These are phyloP conservation scores for Atherinosoma microstoma DNA, from an alignment of 2,797 vertebrate species.

Conservation along the genomic window DNA sequence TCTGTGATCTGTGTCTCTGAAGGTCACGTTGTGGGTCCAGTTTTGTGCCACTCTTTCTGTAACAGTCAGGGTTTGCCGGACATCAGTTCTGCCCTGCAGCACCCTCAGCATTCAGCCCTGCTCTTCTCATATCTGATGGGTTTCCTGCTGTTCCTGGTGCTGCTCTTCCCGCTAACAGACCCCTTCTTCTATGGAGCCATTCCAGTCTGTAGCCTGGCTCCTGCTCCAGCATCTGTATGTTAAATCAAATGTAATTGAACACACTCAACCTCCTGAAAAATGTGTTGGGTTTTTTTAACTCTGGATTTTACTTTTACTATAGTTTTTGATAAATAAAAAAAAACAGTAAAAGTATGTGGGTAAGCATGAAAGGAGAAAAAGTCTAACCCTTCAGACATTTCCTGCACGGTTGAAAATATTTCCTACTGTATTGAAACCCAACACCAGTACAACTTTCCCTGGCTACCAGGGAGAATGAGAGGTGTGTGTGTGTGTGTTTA, in stretches of 20 bases:
- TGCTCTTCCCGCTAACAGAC: slow-evolving; percentile 86
- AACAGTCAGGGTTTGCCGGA: slow-evolving; percentile 88
- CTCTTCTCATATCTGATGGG: slow-evolving; percentile 81
- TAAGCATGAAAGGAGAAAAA: slow-evolving; percentile 36
- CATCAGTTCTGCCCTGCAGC: slow-evolving; percentile 79
- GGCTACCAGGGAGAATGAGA: slow-evolving; percentile 37
- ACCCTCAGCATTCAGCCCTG: slow-evolving; percentile 76
- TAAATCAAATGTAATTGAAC: slow-evolving; percentile 40
- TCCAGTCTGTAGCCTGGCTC: slow-evolving; percentile 80
- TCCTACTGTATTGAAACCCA: slow-evolving; percentile 72
- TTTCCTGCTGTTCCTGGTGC: slow-evolving; percentile 81
- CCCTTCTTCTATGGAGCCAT: slow-evolving; percentile 81
- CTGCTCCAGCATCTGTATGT: slow-evolving; percentile 62
- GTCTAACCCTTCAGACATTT: slow-evolving; percentile 70
- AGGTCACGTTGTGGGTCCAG: slow-evolving; percentile 85
- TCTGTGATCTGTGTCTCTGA: slow-evolving; percentile 4
- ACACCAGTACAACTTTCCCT: slow-evolving; percentile 55
- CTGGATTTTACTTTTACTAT: slow-evolving; percentile 27
- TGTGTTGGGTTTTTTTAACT: not conserved
- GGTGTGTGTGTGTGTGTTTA: slow-evolving; percentile 20
- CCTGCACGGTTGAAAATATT: slow-evolving; percentile 70
- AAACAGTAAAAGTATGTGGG: not conserved
- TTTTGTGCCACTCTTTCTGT: slow-evolving; percentile 89
- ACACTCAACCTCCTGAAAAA: slow-evolving; percentile 8
- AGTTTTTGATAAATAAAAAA: slow-evolving; percentile 14